A percentile compares a stretch with the other conserved stretches of the same genome.
Conservation (phyloP, 2,797 vertebrate species). For the Paguma larvata region DNA sequence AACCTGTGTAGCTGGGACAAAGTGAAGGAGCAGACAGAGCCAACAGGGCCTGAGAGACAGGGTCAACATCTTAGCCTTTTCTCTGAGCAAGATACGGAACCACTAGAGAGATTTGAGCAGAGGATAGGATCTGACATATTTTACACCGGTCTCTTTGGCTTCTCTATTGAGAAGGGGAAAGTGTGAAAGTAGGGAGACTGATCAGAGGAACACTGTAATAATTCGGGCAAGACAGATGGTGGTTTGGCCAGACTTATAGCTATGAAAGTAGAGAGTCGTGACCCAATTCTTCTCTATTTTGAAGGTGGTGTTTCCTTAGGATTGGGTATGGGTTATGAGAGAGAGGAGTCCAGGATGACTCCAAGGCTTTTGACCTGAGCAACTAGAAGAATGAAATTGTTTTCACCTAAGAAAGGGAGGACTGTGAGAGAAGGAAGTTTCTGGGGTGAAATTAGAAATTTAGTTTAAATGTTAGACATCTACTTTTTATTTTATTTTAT, state of each 20-base stretch:
- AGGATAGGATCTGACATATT: neutral
- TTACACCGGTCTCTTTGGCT: neutral
- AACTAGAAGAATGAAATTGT: neutral
- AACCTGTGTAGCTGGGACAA: neutral
- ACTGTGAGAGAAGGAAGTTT: neutral
- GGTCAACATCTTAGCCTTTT: neutral
- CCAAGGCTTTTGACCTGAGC: neutral
- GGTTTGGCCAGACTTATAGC: neutral
- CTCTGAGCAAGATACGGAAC: neutral
- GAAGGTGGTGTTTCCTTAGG: neutral
- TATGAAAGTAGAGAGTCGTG: neutral
- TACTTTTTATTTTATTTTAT: neutral
- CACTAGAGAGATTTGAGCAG: neutral
- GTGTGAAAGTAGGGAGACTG: neutral
- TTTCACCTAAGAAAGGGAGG: constrained; percentile 9
- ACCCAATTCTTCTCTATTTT: neutral
- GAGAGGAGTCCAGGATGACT: neutral
- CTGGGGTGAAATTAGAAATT: neutral
- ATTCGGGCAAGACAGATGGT: neutral
- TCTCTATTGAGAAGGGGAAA: neutral
- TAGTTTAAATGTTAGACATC: neutral
- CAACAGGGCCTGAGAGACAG: neutral
- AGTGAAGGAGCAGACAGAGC: neutral
- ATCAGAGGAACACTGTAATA: neutral
- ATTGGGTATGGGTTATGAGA: neutral